Conservation (phyloP, 2,113 vertebrate species). For the Onychorhynchus coronatus region DNA sequence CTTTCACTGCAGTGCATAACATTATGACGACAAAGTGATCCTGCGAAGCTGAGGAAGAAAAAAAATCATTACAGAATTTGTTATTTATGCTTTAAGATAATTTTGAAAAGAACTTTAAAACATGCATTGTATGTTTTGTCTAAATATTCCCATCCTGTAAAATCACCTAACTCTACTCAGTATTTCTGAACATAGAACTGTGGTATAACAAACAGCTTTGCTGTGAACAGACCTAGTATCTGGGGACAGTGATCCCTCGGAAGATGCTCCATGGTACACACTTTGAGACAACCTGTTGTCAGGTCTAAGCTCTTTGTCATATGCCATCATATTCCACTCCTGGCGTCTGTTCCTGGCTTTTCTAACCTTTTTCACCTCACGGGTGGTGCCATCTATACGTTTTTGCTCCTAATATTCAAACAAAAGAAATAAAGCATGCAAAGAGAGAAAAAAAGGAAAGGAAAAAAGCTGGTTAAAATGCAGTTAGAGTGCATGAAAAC, state of each 20-base stretch:
- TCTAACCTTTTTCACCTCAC: constrained; percentile 99
- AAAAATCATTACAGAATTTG: neutral
- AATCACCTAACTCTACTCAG: neutral
- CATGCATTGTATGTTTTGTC: neutral
- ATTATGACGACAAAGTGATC: neutral
- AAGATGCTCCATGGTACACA: constrained; percentile 88
- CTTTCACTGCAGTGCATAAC: neutral
- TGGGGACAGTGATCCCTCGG: constrained; percentile 95
- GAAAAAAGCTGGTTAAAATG: constrained; percentile 75
- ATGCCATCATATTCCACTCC: constrained; percentile 99
- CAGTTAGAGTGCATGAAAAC: constrained; percentile 52
- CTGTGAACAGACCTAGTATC: constrained; percentile 88
- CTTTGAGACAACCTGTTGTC: constrained; percentile 93
- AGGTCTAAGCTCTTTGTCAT: constrained; percentile 98
- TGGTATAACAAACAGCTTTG: constrained; percentile 19
- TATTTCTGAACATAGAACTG: neutral
- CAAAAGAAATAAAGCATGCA: constrained; percentile 71
- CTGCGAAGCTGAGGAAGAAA: neutral
- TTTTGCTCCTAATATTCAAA: constrained; percentile 89
- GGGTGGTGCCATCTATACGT: constrained; percentile 92
- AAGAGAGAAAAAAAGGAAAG: constrained; percentile 69
- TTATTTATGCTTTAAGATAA: neutral
- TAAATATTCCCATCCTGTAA: neutral
- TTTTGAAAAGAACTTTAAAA: neutral
- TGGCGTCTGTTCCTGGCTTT: constrained; percentile 98